These are phyloP conservation scores for Zaprionus lachaisei DNA, from an alignment of 1,140 invertebrate genomes.

Conservation along the genomic window DNA sequence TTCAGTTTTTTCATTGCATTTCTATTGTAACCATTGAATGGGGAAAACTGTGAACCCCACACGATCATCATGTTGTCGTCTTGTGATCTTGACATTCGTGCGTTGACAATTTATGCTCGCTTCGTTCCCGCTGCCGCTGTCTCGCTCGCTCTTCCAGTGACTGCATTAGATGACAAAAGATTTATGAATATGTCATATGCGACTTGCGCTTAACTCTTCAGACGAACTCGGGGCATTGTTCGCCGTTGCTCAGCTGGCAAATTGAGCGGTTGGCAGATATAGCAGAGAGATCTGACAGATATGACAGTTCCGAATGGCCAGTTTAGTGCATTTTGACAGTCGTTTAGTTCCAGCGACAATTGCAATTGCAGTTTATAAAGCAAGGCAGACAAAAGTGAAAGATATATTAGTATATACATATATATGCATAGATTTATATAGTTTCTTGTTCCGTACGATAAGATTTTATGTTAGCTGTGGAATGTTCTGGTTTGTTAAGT, in stretches of 20 bases:
- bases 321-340: neutral
- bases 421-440: no score
- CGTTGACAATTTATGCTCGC: slow-evolving; percentile 40
- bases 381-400: no score
- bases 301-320: neutral
- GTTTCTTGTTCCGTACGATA: no score
- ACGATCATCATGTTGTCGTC: slow-evolving; percentile 5
- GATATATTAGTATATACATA: no score
- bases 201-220: slow-evolving; percentile 6
- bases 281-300: neutral
- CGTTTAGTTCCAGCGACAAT: neutral
- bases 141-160: slow-evolving; percentile 5
- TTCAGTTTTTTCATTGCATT: neutral
- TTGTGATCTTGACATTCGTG: slow-evolving; percentile 53
- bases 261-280: neutral
- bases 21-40: neutral
- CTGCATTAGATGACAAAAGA: slow-evolving; percentile 30
- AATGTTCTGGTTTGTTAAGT: no score
- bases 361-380: neutral
- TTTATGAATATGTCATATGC: slow-evolving; percentile 71
- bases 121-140: neutral
- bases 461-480: no score
- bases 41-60: slow-evolving; percentile 12
- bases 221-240: slow-evolving; percentile 35
- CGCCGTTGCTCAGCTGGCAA: neutral